Percentiles rank a stretch among this genome's conserved stretches.
These are phyloP conservation scores for human (Homo sapiens) DNA, from an alignment of 2,113 vertebrate genomes.

Conservation along the genomic window DNA sequence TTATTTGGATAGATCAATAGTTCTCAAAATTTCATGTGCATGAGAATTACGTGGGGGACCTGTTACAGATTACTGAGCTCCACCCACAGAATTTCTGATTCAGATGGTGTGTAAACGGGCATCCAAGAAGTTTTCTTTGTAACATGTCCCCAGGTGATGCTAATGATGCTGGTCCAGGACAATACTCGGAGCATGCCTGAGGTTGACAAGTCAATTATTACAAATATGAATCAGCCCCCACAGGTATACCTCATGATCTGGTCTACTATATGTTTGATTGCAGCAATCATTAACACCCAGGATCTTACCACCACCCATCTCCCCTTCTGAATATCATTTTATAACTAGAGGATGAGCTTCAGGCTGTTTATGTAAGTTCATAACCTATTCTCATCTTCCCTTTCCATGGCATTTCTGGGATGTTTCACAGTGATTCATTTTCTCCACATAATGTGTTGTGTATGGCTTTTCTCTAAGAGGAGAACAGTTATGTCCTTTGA, in stretches of 20 bases:
- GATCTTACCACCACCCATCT: background rate
- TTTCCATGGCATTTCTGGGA: background rate
- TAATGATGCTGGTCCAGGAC: background rate
- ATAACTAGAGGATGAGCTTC: background rate
- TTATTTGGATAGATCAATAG: background rate
- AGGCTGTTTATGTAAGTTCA: background rate
- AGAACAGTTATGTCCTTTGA: background rate
- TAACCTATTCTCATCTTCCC: background rate
- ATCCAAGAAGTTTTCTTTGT: background rate
- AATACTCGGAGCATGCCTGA: background rate
- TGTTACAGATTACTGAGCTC: background rate
- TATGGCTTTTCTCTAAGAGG: background rate
- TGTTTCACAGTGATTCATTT: background rate
- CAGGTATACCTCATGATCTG: background rate
- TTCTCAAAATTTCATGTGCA: background rate
- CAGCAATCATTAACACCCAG: background rate
- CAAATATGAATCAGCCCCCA: too few species aligned
- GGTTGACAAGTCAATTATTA: background rate
- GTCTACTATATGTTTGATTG: background rate
- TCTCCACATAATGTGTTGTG: background rate
- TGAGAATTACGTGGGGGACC: background rate
- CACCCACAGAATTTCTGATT: background rate
- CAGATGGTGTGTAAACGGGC: background rate
- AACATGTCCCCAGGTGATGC: background rate
- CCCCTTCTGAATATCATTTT: background rate